Percentiles rank a stretch among this genome's conserved stretches.
Conservation (phyloP, 2,113 vertebrate species). For the Phylloscopus trochiloides region DNA sequence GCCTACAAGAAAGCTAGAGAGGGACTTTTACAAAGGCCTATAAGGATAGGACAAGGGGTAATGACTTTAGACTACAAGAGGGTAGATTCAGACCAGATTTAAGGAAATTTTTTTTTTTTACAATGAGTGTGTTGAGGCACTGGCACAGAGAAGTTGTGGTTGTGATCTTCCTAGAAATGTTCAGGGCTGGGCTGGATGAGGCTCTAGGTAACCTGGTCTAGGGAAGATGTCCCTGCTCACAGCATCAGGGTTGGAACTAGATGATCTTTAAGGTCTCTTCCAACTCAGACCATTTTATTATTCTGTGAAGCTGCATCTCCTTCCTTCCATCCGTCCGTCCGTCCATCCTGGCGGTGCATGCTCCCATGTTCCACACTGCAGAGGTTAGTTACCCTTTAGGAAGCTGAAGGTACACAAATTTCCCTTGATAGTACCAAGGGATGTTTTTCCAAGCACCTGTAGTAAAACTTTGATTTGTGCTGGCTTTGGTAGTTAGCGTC, state of each 20-base stretch:
- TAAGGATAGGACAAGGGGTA: not conserved
- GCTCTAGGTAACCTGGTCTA: not conserved
- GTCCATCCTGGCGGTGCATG: not conserved
- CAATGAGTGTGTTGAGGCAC: fast-evolving
- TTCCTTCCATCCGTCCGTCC: not conserved
- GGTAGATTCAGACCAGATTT: not conserved
- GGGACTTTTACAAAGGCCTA: not conserved
- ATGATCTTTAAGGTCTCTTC: not conserved
- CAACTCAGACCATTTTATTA: not conserved
- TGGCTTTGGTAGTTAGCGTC: not conserved
- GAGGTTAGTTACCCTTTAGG: not conserved
- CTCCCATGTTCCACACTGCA: not conserved
- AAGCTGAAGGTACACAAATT: not conserved
- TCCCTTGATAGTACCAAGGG: not conserved
- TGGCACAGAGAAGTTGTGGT: not conserved
- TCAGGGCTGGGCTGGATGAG: not conserved
- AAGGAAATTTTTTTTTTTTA: not conserved
- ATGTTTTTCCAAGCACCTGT: not conserved
- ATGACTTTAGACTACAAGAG: not conserved
- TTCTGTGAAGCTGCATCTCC: not conserved
- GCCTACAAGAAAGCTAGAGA: not conserved
- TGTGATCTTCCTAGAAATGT: fast-evolving
- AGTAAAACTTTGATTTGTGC: not conserved
- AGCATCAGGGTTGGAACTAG: not conserved
- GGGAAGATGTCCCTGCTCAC: not conserved